These are phyloP conservation scores for Chaetodon trifasciatus DNA, from an alignment of 2,797 vertebrate species.

Conservation along the genomic window DNA sequence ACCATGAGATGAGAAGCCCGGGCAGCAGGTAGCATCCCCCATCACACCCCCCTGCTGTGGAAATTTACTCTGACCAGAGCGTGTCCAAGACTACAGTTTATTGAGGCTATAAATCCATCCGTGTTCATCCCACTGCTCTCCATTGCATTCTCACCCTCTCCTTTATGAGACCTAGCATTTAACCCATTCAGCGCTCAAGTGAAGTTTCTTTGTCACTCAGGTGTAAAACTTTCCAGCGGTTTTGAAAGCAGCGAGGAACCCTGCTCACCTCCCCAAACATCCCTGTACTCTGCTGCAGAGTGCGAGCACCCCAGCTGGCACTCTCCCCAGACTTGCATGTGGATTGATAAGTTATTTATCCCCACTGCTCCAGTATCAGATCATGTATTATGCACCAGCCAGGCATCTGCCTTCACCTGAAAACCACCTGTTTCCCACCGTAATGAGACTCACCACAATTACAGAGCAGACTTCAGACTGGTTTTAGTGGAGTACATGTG, in stretches of 20 bases:
- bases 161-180: conserved; percentile 34
- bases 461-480: conserved; percentile 3
- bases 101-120: conserved; percentile 78
- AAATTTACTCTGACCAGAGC: conserved; percentile 72
- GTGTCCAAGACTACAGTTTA: conserved; percentile 69
- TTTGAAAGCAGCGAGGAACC: conserved; percentile 16
- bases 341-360: conserved; percentile 73
- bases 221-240: conserved; percentile 15
- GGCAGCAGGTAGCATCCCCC: conserved; percentile 62
- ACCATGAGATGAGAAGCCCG: conserved; percentile 78
- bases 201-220: background rate
- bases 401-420: conserved; percentile 68
- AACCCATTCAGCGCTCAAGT: conserved; percentile 17
- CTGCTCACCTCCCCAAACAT: background rate
- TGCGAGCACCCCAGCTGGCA: conserved; percentile 20
- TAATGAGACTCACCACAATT: conserved; percentile 22
- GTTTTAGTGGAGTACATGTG: background rate
- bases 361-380: conserved; percentile 78
- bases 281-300: conserved; percentile 15
- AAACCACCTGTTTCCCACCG: conserved; percentile 76
- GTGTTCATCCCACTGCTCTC: conserved; percentile 32
- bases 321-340: conserved; percentile 35
- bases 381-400: conserved; percentile 78
- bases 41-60: conserved; percentile 75
- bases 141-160: conserved; percentile 9